Evolutionary conservation across 1,140 invertebrate species (phyloP), one percentile per base, ranked within the genome.

Genomic region (Brachionus sp.): DNA sequence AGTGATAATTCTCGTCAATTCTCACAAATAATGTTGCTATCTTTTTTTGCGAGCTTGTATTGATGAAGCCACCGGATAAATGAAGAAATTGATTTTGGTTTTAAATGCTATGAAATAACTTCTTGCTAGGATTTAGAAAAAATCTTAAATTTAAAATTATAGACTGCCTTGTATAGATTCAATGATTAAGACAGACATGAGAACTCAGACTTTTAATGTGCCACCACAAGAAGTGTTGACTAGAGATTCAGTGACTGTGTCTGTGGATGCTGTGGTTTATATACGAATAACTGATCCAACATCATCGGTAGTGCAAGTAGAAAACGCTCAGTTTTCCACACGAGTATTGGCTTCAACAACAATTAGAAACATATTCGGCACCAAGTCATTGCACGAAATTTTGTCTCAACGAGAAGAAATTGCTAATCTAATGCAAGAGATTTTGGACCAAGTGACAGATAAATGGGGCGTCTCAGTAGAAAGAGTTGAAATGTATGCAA

Each of bases 161-260:
- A 77, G 73, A 25, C 35, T 84, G 23, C 84, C 84, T 42, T 85
- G 75, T 57, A 29, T 85, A n/a, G 84, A 85, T 44, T 53, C 13
- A 25, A 37, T 73, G 2, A 19, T 77, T n/a, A 62, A 50, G 5
- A 84, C 84, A 64, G 84, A 85, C 75, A 16, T 85, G 25, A 42
- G 84, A 7, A 84, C 84, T 10, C 35, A 46, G 19, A 84, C 84
- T 9, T 83, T 85, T 33, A 73, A 84, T 77, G 82, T 85, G 16
- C 84, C 84, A 53, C 82, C 66, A 5, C 84, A 85, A 53, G 84
- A 85, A 68, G 73, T 85, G 9, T 39, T 85, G n/a, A 84, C 84
- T 0, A 85, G 37, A 73, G 84, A 85, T 53, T 84, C 83, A 16
- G 84, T 85, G 9, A 84, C 84, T 13, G 82, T 85, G 12, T 25